Evolutionary conservation across 2,113 vertebrate species (phyloP).

Genomic region (Camelus dromedarius): DNA sequence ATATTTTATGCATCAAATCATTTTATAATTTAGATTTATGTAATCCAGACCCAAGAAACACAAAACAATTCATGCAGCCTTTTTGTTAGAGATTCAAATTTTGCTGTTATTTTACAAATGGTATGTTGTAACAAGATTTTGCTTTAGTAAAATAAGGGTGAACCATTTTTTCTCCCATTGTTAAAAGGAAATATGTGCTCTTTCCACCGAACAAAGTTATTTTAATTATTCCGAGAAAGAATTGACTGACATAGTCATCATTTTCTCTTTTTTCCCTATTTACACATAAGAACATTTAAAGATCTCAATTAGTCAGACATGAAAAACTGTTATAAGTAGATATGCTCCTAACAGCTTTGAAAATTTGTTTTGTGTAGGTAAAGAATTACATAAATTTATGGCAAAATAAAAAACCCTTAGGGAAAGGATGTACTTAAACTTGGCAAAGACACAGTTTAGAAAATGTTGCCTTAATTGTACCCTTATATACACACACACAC

Average conservation of each 20-base stretch:
- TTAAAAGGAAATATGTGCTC: conserved; percentile 11
- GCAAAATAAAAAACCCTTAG: not conserved
- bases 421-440: not conserved
- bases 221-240: conserved; percentile 23
- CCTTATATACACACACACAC: fast-evolving
- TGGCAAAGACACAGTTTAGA: not conserved
- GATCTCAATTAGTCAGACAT: not conserved
- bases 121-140: conserved; percentile 44
- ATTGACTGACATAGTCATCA: not conserved
- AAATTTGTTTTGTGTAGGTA: not conserved
- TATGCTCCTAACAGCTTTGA: not conserved
- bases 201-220: not conserved
- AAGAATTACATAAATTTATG: not conserved
- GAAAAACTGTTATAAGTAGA: not conserved
- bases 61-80: conserved; percentile 47
- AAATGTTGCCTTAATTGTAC: not conserved
- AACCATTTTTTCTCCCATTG: not conserved
- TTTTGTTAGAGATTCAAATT: not conserved
- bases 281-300: not conserved
- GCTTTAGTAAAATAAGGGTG: conserved; percentile 28
- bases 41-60: conserved; percentile 40
- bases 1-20: conserved; percentile 72
- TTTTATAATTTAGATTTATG: conserved; percentile 71
- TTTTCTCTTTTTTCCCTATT: not conserved
- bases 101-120: conserved; percentile 49